Evolutionary conservation across 2,797 vertebrate species (phyloP), one percentile per base, ranked within the genome.

Genomic region (Pseudochirops cupreus): DNA sequence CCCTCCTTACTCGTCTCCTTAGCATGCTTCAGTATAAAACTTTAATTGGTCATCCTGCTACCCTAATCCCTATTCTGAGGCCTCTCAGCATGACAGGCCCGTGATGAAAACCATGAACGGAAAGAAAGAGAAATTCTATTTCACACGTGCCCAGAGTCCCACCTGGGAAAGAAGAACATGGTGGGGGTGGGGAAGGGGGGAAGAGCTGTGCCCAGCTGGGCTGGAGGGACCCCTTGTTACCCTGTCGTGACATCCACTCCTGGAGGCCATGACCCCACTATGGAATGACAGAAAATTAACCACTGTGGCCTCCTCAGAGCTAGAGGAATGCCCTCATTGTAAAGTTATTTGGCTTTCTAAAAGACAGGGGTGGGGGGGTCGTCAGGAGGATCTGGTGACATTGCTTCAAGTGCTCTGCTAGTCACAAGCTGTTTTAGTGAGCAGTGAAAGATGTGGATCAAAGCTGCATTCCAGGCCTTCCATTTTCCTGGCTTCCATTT

Each of bases 291-390:
- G 94, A n/a, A 67, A 95, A 94, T 93, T 89, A 92, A 12, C 57
- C 53, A 95, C 18, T 46, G 53, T 53, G 91, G 53, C 18, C 91
- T 74, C 18, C 14, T 62, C 6, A 0, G 31, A 21, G 54, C 93
- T 90, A 90, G 39, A 16, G 90, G 94, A 46, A 13, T 94, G 95
- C 57, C 58, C 55, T 97, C 97, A 90, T n/a, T 26, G 52, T 1
- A 33, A 82, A 97, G 91, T 90, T n/a, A 93, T 97, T 94, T 91
- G 87, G 95, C 92, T 46, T 55, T 94, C 58, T 92, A 82, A 92
- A 53, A 21, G 53, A 56, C n/a, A 39, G 50, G 24, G 39, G 24
- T 58, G n/a, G 29, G 53, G 24, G 39, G 24, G 58, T 89, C 39
- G 0, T 18, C 29, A 39, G 82, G 14, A 9, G 90, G 93, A 62